Conservation (phyloP, 2,113 vertebrate genomes). For the Phalacrocorax aristotelis region DNA sequence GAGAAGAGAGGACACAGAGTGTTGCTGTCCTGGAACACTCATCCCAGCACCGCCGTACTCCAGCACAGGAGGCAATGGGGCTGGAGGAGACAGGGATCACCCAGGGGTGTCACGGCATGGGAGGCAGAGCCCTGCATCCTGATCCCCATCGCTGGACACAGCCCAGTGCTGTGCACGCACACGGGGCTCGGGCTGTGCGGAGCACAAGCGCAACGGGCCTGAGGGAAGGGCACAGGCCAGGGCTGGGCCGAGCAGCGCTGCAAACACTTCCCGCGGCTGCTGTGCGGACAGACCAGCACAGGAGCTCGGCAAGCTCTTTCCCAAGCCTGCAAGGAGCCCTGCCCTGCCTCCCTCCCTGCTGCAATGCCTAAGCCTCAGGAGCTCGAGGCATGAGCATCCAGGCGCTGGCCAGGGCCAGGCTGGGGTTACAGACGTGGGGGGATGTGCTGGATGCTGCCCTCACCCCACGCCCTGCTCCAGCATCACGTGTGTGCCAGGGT, state of each 20-base stretch:
- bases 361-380: accelerated
- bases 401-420: background rate
- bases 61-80: background rate
- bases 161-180: accelerated
- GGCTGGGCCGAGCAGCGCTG: background rate
- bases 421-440: accelerated
- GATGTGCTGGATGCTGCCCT: background rate
- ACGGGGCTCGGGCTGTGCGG: background rate
- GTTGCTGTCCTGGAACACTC: accelerated
- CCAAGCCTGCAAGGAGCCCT: background rate
- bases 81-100: background rate
- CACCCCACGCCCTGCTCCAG: background rate
- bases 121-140: background rate
- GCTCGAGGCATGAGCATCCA: background rate
- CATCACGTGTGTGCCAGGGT: accelerated
- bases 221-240: background rate
- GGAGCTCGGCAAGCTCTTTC: background rate
- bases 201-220: accelerated
- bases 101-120: accelerated
- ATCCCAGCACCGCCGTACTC: accelerated
- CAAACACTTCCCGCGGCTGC: accelerated
- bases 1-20: background rate
- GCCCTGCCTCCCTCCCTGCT: background rate
- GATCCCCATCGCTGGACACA: accelerated
- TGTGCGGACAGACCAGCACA: accelerated